Percentiles rank a stretch among this genome's conserved stretches.
phyloP scores from a whole-genome alignment of 2,113 vertebrate species.

The Pipa parva region DNA sequence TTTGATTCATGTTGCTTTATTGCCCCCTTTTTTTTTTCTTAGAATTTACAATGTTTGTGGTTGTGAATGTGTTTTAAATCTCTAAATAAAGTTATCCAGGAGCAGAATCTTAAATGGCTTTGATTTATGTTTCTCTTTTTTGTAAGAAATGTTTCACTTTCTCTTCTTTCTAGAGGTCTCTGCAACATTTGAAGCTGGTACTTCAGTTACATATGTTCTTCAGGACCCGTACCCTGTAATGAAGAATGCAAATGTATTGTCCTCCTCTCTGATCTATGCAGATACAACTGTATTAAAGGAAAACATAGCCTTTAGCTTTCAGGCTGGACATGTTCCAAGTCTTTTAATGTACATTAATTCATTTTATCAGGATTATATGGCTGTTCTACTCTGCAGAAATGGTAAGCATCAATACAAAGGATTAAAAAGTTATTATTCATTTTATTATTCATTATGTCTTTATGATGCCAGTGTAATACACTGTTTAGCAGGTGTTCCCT shows the following conservation, averaged over 20 bases:
- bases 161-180: conserved; percentile 80
- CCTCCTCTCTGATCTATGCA: conserved; percentile 73
- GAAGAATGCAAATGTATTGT: conserved; percentile 76
- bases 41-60: too few relatives aligned
- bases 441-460: too few relatives aligned
- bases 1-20: too few relatives aligned
- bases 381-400: conserved; percentile 82
- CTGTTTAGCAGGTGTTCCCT: too few relatives aligned
- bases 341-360: conserved; percentile 84
- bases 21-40: too few relatives aligned
- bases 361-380: conserved; percentile 82
- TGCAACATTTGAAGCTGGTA: conserved; percentile 81
- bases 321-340: conserved; percentile 77
- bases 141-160: neutral
- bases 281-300: conserved; percentile 75
- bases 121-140: neutral
- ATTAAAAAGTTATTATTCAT: too few relatives aligned
- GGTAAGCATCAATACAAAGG: too few relatives aligned
- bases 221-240: conserved; percentile 93
- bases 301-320: conserved; percentile 82
- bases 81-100: too few relatives aligned
- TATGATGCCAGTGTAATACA: too few relatives aligned
- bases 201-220: conserved; percentile 85
- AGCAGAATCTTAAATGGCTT: too few relatives aligned
- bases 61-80: too few relatives aligned